These are phyloP conservation scores for Melopsittacus undulatus DNA, from an alignment of 2,797 vertebrate genomes.

Conservation along the genomic window DNA sequence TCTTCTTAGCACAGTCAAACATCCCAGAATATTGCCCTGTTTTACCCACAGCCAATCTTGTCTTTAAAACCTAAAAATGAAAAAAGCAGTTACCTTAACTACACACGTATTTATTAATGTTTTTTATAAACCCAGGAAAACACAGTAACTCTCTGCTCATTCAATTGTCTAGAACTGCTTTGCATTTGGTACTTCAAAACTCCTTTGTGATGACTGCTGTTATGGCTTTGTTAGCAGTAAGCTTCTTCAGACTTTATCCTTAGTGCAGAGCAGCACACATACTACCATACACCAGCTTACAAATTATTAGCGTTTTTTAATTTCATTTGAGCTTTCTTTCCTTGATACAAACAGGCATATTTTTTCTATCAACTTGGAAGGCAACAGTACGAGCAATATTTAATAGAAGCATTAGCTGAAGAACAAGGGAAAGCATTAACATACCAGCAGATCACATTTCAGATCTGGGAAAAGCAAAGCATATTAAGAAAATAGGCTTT, in stretches of 20 bases:
- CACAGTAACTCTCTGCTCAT: not conserved
- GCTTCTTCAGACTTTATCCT: not conserved
- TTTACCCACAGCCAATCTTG: conserved; percentile 91
- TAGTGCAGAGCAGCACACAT: not conserved
- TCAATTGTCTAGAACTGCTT: not conserved
- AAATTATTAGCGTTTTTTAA: not conserved
- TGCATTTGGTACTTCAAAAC: not conserved
- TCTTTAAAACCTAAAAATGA: conserved; percentile 88
- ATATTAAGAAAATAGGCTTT: not conserved
- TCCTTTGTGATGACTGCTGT: not conserved
- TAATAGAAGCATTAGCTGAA: not conserved
- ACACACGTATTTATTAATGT: not conserved
- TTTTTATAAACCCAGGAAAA: not conserved
- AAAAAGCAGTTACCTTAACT: not conserved
- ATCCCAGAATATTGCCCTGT: conserved; percentile 93
- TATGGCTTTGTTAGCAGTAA: not conserved
- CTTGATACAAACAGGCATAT: not conserved
- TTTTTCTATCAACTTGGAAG: not conserved
- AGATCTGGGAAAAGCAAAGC: not conserved
- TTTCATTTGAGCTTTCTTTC: not conserved
- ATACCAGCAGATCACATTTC: not conserved
- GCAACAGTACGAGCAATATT: not conserved
- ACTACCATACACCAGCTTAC: not conserved
- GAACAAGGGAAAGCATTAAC: not conserved
- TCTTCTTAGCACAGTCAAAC: conserved; percentile 90